A percentile compares a stretch with the other conserved stretches of the same genome.
phyloP scores from a whole-genome alignment of 2,888 invertebrate genomes.

The Branchipolynoe longqiensis region DNA sequence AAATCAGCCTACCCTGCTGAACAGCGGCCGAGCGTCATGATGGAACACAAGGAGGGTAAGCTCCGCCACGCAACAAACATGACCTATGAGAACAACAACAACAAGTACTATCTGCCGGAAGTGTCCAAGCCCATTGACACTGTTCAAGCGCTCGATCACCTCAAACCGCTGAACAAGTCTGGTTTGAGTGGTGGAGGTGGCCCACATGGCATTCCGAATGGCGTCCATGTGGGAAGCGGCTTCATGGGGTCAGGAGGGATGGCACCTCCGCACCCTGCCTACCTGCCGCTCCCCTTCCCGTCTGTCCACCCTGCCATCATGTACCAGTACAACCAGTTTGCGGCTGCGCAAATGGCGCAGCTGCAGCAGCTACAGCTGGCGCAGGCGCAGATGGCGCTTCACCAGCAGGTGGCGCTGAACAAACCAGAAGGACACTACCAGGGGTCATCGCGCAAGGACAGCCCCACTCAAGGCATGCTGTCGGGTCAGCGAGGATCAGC shows the following conservation, averaged over 20 bases:
- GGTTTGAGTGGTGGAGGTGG: background rate
- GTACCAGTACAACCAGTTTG: constrained; percentile 58
- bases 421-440: constrained; percentile 7
- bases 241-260: background rate
- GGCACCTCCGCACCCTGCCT: constrained; percentile 45
- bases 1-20: background rate
- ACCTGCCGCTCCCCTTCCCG: constrained; percentile 52
- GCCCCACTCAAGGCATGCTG: background rate
- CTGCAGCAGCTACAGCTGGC: constrained; percentile 53
- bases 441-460: constrained; percentile 12
- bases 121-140: background rate
- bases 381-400: constrained; percentile 55
- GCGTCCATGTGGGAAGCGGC: background rate
- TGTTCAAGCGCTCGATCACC: background rate
- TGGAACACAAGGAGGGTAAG: background rate
- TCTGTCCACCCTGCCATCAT: constrained; percentile 54
- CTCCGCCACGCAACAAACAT: background rate
- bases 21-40: background rate
- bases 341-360: constrained; percentile 50
- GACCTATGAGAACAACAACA: constrained; percentile 29
- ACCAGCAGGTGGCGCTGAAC: constrained; percentile 10
- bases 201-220: constrained; percentile 8
- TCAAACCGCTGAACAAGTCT: background rate
- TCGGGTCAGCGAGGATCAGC: background rate
- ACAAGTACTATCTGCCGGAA: background rate